These are phyloP conservation scores for human DNA, from an alignment of 2,113 vertebrate genomes.

Conservation along the genomic window GRCh38 chr19:16596501-16597000, in stretches of 20 bases:
- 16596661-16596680: no score
- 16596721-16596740: neutral
- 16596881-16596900: neutral
- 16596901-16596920: neutral
- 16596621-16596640: neutral
- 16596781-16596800: neutral
- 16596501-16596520: neutral
- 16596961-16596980: neutral
- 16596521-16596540: neutral
- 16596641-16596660: neutral
- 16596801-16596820: neutral
- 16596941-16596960: neutral
- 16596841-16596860: neutral
- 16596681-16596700: neutral
- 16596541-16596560: no score
- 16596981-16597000: fast-evolving
- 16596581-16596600: neutral
- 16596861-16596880: neutral
- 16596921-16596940: neutral
- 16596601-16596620: neutral
- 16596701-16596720: neutral
- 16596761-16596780: neutral
- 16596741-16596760: neutral
- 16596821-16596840: neutral
- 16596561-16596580: neutral